These are phyloP conservation scores for Nyctibius grandis DNA, from an alignment of 2,797 vertebrate genomes.

Conservation along the genomic window DNA sequence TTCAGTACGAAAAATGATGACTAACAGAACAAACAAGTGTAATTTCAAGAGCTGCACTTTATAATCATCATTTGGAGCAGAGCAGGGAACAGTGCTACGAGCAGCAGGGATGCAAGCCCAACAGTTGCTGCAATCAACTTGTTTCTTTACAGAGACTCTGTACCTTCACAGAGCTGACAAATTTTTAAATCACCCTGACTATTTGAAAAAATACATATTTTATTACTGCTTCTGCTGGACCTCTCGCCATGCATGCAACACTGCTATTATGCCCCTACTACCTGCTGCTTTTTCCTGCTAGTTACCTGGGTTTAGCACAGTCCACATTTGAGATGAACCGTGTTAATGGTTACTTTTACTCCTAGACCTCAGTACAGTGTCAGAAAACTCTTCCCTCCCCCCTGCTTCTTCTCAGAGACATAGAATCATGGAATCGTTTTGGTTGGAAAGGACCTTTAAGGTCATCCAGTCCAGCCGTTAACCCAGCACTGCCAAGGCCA, in stretches of 20 bases:
- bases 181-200: background rate
- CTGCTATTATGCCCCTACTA: background rate
- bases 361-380: background rate
- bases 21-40: background rate
- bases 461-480: no score
- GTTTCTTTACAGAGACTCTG: background rate
- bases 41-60: slow-evolving; percentile 4
- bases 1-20: background rate
- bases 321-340: background rate
- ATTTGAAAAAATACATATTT: background rate
- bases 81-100: background rate
- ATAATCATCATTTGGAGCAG: slow-evolving; percentile 7
- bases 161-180: background rate
- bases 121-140: background rate
- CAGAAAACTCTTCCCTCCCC: background rate
- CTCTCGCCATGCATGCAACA: background rate
- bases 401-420: background rate
- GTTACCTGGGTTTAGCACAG: background rate
- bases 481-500: no score
- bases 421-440: no score
- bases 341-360: background rate
- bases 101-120: background rate
- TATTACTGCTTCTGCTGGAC: background rate
- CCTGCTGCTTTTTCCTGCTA: background rate
- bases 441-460: no score